Conservation (phyloP, 2,113 vertebrate species). For the Neodontobutis hainanensis region DNA sequence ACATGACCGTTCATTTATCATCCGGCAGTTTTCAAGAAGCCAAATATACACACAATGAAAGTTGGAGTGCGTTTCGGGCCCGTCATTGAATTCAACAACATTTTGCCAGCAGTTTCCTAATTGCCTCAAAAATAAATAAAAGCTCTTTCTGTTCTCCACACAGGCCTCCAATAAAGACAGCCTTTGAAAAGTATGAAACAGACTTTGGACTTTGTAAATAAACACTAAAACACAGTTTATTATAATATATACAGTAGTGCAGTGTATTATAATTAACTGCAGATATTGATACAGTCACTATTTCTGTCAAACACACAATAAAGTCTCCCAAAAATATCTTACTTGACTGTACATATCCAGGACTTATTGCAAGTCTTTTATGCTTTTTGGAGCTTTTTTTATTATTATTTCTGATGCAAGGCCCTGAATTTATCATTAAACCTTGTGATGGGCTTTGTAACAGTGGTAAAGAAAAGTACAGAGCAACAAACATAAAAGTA, state of each 20-base stretch:
- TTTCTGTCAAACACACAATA: no score
- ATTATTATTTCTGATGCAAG: no score
- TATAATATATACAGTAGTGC: background rate
- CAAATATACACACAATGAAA: background rate
- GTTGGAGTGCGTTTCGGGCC: background rate
- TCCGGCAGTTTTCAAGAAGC: background rate
- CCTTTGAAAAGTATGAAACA: slow-evolving; percentile 6
- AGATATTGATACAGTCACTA: no score
- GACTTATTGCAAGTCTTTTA: no score
- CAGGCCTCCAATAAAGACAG: background rate
- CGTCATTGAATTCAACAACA: background rate
- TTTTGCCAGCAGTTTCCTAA: slow-evolving; percentile 14
- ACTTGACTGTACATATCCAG: no score
- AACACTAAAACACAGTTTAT: background rate
- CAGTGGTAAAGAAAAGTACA: no score
- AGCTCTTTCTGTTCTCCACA: background rate
- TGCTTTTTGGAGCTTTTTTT: no score
- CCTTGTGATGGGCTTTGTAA: no score
- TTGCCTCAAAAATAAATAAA: slow-evolving; percentile 14
- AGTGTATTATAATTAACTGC: background rate
- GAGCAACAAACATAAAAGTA: no score
- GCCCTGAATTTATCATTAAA: no score
- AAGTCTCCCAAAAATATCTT: no score
- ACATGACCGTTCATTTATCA: slow-evolving; percentile 2
- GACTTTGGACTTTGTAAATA: slow-evolving; percentile 2